A percentile compares a stretch with the other conserved stretches of the same genome.
phyloP scores from a whole-genome alignment of 2,113 vertebrate genomes.

The Barbus barbus region DNA sequence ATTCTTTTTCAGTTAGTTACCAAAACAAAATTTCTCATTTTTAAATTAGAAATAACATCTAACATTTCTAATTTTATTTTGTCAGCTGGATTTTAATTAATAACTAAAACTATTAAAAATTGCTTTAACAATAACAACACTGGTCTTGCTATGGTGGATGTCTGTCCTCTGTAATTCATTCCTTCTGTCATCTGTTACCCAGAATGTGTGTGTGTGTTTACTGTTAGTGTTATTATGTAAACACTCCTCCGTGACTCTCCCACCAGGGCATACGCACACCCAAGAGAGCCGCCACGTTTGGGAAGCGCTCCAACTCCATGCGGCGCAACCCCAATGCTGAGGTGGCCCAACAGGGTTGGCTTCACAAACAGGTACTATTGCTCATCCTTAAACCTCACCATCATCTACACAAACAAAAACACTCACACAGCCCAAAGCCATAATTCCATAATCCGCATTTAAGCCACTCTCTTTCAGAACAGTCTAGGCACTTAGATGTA shows the following conservation, averaged over 20 bases:
- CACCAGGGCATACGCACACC: slow-evolving; percentile 76
- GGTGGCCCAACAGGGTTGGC: slow-evolving; percentile 88
- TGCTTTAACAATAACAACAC: background rate
- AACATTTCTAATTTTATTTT: background rate
- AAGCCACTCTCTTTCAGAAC: slow-evolving; percentile 4
- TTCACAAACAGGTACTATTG: slow-evolving; percentile 87
- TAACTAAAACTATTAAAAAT: background rate
- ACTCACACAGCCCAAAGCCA: background rate
- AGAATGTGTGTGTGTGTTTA: background rate
- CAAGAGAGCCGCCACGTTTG: slow-evolving; percentile 87
- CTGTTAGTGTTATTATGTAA: slow-evolving; percentile 11
- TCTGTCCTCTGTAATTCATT: background rate
- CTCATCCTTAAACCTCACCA: background rate
- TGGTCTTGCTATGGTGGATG: background rate
- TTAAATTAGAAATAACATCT: too few species aligned
- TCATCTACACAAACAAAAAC: slow-evolving; percentile 12
- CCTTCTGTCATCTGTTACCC: background rate
- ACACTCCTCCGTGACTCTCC: background rate
- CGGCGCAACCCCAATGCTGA: slow-evolving; percentile 87
- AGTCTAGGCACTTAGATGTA: background rate
- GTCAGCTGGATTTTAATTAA: background rate
- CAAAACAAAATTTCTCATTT: too few species aligned
- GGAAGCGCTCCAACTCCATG: slow-evolving; percentile 95
- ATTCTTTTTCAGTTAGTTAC: too few species aligned
- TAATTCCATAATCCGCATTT: background rate